Evolutionary conservation across 2,113 vertebrate genomes (phyloP), one percentile per base, ranked within the genome.

Genomic region (Bubo scandiacus): DNA sequence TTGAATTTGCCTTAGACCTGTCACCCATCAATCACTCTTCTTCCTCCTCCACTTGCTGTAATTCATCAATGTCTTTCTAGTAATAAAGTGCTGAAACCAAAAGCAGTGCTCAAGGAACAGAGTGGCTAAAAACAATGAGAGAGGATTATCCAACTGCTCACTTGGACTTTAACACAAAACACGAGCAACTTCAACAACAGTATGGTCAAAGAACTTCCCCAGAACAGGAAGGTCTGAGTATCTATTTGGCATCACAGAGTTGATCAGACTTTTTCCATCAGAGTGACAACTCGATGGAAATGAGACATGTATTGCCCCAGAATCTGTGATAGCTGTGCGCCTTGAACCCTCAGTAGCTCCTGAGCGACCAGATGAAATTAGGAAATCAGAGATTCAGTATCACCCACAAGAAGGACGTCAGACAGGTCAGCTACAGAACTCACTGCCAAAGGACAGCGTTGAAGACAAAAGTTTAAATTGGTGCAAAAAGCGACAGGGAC

Each of bases 31-130:
- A 80, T 96, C 94, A 88, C 16, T 15, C 58, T 4, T 55, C 57
- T 85, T 29, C 81, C 79, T 82, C 74, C 40, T 80, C 74, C 66
- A 32, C 70, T 77, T 4, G 0, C 87, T 54, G 40, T 8, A 90
- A 93, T 96, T 90, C 87, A 90, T 90, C 92, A 88, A 52, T 82
- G 93, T 81, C 93, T 90, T 75, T 32, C 66, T n/a, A 63, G 54
- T 34, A 75, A 82, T 61, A 21, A 87, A 90, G 78, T 45, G 84
- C 58, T 55, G 84, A 89, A 81, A 91, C 49, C 36, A 3, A 45
- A 88, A 79, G 57, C 43, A n/a, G n/a, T 1, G 47, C 43, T 81
- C 59, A 47, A 49, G 38, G 38, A 87, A 36, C 18, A 25, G 22
- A 83, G 38, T 12, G 36, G 49, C 43, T 71, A 45, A 75, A 96